Conservation (phyloP, 2,888 invertebrate genomes). For the Andrena camellia region DNA sequence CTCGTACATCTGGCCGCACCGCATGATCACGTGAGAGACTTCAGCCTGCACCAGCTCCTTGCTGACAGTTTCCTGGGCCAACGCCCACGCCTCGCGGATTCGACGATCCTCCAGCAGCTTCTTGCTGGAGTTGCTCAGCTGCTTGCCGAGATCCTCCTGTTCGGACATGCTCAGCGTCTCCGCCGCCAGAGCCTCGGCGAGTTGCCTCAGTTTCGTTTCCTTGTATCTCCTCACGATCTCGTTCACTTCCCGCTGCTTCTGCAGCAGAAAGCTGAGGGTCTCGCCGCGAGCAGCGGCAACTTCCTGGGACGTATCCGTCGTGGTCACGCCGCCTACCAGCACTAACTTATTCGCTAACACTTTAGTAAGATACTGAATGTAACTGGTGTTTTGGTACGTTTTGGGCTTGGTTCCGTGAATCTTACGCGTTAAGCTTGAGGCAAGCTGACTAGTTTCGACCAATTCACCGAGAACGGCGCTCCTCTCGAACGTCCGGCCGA, state of each 20-base stretch:
- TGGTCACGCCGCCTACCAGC: slow-evolving; percentile 72
- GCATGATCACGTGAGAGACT: slow-evolving; percentile 90
- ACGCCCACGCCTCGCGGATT: slow-evolving; percentile 91
- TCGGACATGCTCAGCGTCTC: slow-evolving; percentile 88
- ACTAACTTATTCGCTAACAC: slow-evolving; percentile 91
- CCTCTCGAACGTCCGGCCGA: slow-evolving; percentile 75
- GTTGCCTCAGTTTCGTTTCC: slow-evolving; percentile 89
- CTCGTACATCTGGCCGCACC: slow-evolving; percentile 90
- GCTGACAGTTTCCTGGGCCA: slow-evolving; percentile 91
- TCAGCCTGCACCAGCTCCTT: slow-evolving; percentile 92
- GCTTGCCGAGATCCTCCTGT: slow-evolving; percentile 81
- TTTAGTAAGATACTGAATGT: slow-evolving; percentile 90
- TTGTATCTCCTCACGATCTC: slow-evolving; percentile 89
- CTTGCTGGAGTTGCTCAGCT: slow-evolving; percentile 84
- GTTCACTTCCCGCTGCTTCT: slow-evolving; percentile 88
- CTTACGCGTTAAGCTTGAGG: slow-evolving; percentile 89
- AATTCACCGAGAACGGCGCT: slow-evolving; percentile 86
- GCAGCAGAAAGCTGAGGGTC: slow-evolving; percentile 84
- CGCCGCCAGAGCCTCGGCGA: slow-evolving; percentile 90
- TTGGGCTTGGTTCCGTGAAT: slow-evolving; percentile 82
- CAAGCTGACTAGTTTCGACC: slow-evolving; percentile 91
- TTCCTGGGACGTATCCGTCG: slow-evolving; percentile 76
- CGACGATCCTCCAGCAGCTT: slow-evolving; percentile 88
- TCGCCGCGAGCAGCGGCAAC: slow-evolving; percentile 70
- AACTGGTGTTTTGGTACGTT: slow-evolving; percentile 83